Evolutionary conservation across 2,888 invertebrate species (phyloP), one percentile per base, ranked within the genome.

Genomic region (Myathropa florea): DNA sequence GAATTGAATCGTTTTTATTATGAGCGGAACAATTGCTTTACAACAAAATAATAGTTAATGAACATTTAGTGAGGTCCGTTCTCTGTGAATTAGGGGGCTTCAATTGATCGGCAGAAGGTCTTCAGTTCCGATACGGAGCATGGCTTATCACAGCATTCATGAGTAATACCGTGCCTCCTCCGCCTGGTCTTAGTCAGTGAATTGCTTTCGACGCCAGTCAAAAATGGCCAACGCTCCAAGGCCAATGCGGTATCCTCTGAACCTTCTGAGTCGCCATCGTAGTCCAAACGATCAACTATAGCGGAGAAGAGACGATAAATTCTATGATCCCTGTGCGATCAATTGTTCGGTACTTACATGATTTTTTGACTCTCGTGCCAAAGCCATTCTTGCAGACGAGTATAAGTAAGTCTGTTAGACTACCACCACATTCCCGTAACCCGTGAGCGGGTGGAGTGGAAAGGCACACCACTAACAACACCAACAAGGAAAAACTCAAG

Each of bases 71-170:
- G 33, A 33, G n/a, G 3, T 3, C 2, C 3, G 2, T 7, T 7
- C 6, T 46, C 18, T 6, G 7, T 18, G 0, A 39, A 3, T n/a
- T 14, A 39, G 14, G n/a, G 39, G 14, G 4, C 21, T 1, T 0
- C 36, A 63, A 3, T 36, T 88, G 84, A 76, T 18, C 76, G 60
- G 76, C 91, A 91, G 63, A 91, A 91, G 3, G 83, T 55, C 1
- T 12, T n/a, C 0, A 91, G 77, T 26, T 91, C 90, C 0, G 14
- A 30, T 4, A 55, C 59, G 21, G 88, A 64, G 75, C 91, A 91
- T 0, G 88, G 33, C 36, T 90, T 90, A 3, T 14, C 18, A 72
- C 91, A 91, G 63, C 91, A 91, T 33, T 91, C 90, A 14, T 91
- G 90, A 59, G 85, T 72, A 71, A 90, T 77, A 18, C 90, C 90